These are phyloP conservation scores for Epistrophe eligans DNA, from an alignment of 2,888 invertebrate genomes.

Conservation along the genomic window DNA sequence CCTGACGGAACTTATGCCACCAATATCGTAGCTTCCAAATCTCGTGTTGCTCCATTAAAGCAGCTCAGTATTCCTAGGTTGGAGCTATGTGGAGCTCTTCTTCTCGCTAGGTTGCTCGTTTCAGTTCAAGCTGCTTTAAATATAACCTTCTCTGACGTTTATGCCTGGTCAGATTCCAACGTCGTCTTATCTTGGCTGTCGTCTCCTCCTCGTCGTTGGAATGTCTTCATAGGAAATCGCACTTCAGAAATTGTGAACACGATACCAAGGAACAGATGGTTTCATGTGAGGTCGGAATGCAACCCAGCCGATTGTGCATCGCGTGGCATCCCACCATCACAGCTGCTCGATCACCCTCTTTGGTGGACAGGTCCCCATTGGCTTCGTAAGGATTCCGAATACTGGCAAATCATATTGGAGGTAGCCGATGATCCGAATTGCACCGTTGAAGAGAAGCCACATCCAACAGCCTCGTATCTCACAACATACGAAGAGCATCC, in stretches of 20 bases:
- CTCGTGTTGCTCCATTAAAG: not conserved
- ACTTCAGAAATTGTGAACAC: not conserved
- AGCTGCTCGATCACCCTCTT: too few species aligned
- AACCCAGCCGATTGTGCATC: not conserved
- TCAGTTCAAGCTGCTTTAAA: too few species aligned
- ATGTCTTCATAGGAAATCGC: not conserved
- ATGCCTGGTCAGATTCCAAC: constrained; percentile 11
- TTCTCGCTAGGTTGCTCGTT: too few species aligned
- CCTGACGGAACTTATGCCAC: not conserved
- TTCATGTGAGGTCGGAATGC: not conserved
- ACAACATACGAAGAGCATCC: too few species aligned
- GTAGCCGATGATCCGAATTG: too few species aligned
- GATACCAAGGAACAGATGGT: constrained; percentile 6
- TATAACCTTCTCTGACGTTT: not conserved
- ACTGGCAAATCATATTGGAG: too few species aligned
- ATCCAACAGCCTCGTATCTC: too few species aligned
- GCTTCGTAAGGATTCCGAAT: too few species aligned
- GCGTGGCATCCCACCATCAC: not conserved
- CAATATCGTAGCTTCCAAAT: not conserved
- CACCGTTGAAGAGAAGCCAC: too few species aligned
- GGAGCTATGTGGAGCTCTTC: too few species aligned
- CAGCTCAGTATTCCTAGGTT: too few species aligned
- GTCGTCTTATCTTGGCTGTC: constrained; percentile 8
- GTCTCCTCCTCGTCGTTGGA: constrained; percentile 14
- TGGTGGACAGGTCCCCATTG: too few species aligned